phyloP scores from a whole-genome alignment of 1,140 invertebrate genomes.

The Trissolcus basalis region DNA sequence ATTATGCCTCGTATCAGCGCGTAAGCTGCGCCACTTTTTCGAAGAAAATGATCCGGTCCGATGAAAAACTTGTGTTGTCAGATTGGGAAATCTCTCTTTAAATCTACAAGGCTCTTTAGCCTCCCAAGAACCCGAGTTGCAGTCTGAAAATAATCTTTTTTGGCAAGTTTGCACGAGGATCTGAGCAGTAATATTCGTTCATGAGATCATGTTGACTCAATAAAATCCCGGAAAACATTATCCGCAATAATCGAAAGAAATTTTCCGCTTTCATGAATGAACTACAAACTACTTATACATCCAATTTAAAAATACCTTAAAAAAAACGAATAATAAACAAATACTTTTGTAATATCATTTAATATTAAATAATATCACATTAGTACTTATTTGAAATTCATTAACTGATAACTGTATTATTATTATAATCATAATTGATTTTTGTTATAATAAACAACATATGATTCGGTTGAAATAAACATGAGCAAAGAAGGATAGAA shows the following conservation, averaged over 20 bases:
- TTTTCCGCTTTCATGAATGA: not conserved
- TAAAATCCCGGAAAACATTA: slow-evolving; percentile 48
- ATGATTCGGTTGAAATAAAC: too few relatives aligned
- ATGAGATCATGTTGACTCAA: slow-evolving; percentile 41
- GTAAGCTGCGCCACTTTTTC: slow-evolving; percentile 41
- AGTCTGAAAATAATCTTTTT: slow-evolving; percentile 53
- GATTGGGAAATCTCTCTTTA: slow-evolving; percentile 55
- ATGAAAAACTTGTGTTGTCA: slow-evolving; percentile 61
- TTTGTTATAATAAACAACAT: too few relatives aligned
- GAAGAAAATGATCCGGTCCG: slow-evolving; percentile 49
- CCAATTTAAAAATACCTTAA: too few relatives aligned
- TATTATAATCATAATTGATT: too few relatives aligned
- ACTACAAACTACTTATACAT: too few relatives aligned
- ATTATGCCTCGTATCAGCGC: slow-evolving; percentile 48
- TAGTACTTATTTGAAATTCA: too few relatives aligned
- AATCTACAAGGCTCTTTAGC: slow-evolving; percentile 57
- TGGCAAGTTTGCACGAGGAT: slow-evolving; percentile 43
- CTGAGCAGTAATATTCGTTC: slow-evolving; percentile 44
- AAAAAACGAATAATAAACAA: too few relatives aligned
- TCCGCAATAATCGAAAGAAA: slow-evolving; percentile 30
- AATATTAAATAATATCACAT: too few relatives aligned
- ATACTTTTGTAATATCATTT: too few relatives aligned
- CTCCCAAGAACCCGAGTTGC: slow-evolving; percentile 20
- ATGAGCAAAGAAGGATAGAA: too few relatives aligned
- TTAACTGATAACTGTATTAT: too few relatives aligned